Evolutionary conservation across 2,888 invertebrate species (phyloP).

Genomic region (Euzetes globulus): DNA sequence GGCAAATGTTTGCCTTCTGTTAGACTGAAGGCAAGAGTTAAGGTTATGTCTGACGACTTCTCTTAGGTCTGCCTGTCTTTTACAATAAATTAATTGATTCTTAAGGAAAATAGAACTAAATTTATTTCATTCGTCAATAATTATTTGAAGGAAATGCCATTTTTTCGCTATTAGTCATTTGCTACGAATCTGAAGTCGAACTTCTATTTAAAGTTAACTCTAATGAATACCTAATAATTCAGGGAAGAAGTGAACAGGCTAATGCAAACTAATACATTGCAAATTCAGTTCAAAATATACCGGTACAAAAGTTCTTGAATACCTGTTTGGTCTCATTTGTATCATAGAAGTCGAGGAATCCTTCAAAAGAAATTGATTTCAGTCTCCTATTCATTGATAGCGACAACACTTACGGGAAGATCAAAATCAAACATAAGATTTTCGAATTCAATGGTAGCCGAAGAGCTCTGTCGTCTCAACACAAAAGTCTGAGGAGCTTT

Average conservation of each 20-base stretch:
- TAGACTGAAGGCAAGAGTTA: neutral
- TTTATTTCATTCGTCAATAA: too few relatives aligned
- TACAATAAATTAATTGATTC: neutral
- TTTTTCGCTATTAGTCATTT: too few relatives aligned
- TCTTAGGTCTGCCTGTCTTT: neutral
- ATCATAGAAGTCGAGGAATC: neutral
- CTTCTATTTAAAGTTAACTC: too few relatives aligned
- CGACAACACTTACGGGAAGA: neutral
- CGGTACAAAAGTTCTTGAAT: neutral
- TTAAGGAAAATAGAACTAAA: neutral
- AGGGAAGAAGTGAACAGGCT: too few relatives aligned
- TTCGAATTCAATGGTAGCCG: slow-evolving; percentile 7
- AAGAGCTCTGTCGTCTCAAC: neutral
- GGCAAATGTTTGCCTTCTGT: neutral
- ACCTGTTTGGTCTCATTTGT: neutral
- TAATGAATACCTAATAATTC: too few relatives aligned
- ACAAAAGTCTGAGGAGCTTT: neutral
- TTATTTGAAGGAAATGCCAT: too few relatives aligned
- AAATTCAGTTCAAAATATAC: too few relatives aligned
- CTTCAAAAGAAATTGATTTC: neutral
- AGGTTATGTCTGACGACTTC: neutral
- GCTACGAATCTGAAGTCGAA: too few relatives aligned
- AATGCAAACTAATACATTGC: too few relatives aligned
- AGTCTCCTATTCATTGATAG: neutral
- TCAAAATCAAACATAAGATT: slow-evolving; percentile 16